Conservation (phyloP, 1,140 invertebrate species). For the Drosophila varians region DNA sequence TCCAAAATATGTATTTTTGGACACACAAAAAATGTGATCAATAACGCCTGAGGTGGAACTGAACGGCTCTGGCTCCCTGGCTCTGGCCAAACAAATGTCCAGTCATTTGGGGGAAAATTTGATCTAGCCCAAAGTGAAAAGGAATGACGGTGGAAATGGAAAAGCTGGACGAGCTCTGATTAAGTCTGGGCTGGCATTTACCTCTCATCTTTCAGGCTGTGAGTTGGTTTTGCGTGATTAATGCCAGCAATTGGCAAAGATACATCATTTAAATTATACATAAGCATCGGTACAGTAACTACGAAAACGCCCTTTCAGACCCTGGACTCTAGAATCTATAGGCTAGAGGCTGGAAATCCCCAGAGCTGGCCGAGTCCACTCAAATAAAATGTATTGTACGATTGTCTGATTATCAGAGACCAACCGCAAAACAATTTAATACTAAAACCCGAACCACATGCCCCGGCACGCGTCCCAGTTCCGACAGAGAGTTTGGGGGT, state of each 20-base stretch:
- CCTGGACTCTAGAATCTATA: no score
- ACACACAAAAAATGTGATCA: slow-evolving; percentile 61
- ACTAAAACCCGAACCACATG: slow-evolving; percentile 79
- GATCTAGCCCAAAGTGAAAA: slow-evolving; percentile 34
- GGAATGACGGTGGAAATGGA: slow-evolving; percentile 40
- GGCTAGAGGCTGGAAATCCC: not conserved
- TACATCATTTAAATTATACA: slow-evolving; percentile 78
- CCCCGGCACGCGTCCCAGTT: slow-evolving; percentile 65
- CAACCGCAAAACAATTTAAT: slow-evolving; percentile 81
- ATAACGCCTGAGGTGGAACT: slow-evolving; percentile 44
- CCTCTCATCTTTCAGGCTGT: slow-evolving; percentile 18
- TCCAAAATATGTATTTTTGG: slow-evolving; percentile 28
- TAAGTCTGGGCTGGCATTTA: slow-evolving; percentile 23
- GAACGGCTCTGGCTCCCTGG: slow-evolving; percentile 7
- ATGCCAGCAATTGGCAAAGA: slow-evolving; percentile 50
- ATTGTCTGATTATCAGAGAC: slow-evolving; percentile 74
- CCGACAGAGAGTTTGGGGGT: slow-evolving; percentile 23
- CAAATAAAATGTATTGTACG: slow-evolving; percentile 77
- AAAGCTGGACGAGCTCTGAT: slow-evolving; percentile 6
- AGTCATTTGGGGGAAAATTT: slow-evolving; percentile 50
- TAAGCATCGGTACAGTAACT: slow-evolving; percentile 46
- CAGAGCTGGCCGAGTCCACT: slow-evolving; percentile 21
- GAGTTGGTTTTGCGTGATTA: slow-evolving; percentile 45
- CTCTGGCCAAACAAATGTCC: slow-evolving; percentile 56
- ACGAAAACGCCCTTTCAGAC: slow-evolving; percentile 8